These are phyloP conservation scores for Frankliniella intonsa DNA, from an alignment of 2,888 invertebrate species.

Conservation along the genomic window DNA sequence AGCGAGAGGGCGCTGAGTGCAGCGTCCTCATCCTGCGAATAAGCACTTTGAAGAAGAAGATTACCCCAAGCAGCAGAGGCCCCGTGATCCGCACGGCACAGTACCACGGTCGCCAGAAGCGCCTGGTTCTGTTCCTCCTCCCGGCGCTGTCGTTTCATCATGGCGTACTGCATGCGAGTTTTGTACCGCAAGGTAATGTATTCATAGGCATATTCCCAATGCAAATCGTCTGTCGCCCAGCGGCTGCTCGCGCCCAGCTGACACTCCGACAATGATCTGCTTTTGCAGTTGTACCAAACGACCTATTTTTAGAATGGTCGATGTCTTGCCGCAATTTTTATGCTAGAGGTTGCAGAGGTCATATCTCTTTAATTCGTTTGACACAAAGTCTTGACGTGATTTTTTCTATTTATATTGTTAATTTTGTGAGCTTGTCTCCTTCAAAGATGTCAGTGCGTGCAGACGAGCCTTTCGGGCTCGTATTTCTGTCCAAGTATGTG, in stretches of 20 bases:
- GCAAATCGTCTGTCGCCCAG: neutral
- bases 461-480: neutral
- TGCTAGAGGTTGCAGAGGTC: constrained; percentile 24
- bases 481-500: neutral
- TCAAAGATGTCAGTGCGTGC: too few relatives aligned
- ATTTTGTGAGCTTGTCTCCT: too few relatives aligned
- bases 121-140: neutral
- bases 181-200: constrained; percentile 25
- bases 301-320: neutral
- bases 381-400: too few relatives aligned
- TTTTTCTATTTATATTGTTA: too few relatives aligned
- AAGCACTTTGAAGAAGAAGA: neutral
- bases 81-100: constrained; percentile 7
- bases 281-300: neutral
- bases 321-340: neutral
- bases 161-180: constrained; percentile 18
- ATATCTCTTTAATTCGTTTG: neutral
- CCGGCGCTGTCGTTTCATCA: neutral
- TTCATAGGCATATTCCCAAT: neutral
- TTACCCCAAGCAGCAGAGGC: neutral
- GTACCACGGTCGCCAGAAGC: constrained; percentile 18
- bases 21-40: neutral
- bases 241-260: neutral
- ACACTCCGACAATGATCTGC: neutral
- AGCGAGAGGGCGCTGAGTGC: neutral